These are phyloP conservation scores for Miltochrista miniata DNA, from an alignment of 2,888 invertebrate genomes.

Conservation along the genomic window DNA sequence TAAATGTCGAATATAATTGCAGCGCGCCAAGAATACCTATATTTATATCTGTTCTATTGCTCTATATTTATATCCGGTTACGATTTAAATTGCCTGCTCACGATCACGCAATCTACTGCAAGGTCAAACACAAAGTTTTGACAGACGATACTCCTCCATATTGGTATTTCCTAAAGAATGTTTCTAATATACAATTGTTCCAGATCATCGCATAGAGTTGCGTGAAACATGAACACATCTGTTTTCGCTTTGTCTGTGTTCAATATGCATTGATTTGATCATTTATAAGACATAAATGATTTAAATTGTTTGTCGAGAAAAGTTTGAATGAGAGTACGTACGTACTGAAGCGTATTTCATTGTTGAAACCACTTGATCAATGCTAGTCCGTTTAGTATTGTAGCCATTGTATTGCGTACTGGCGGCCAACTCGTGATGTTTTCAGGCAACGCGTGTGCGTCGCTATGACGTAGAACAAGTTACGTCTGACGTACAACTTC, in stretches of 20 bases:
- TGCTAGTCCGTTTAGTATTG: slow-evolving; percentile 37
- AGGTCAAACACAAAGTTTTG: slow-evolving; percentile 50
- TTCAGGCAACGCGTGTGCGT: slow-evolving; percentile 12
- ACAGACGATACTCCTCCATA: slow-evolving; percentile 36
- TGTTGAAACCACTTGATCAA: slow-evolving; percentile 35
- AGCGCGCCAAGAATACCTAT: slow-evolving; percentile 51
- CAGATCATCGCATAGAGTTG: slow-evolving; percentile 9
- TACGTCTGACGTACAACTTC: slow-evolving; percentile 13
- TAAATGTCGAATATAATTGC: slow-evolving; percentile 37
- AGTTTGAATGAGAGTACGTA: slow-evolving; percentile 13
- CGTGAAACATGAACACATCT: slow-evolving; percentile 45
- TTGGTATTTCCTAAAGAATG: slow-evolving; percentile 49
- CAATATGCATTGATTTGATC: slow-evolving; percentile 39
- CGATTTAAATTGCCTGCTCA: slow-evolving; percentile 44
- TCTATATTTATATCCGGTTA: slow-evolving; percentile 40
- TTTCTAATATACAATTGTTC: slow-evolving; percentile 6
- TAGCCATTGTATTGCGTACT: slow-evolving; percentile 27
- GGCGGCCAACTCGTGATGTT: slow-evolving; percentile 25
- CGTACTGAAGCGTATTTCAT: slow-evolving; percentile 20
- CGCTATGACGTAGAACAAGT: slow-evolving; percentile 23
- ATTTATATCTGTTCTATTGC: slow-evolving; percentile 37
- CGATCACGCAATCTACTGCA: slow-evolving; percentile 47
- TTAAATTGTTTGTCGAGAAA: slow-evolving; percentile 1
- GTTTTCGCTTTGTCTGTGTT: slow-evolving; percentile 43
- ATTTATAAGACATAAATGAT: not conserved